A percentile compares a stretch with the other conserved stretches of the same genome.
Conservation (phyloP, 2,888 invertebrate genomes). For the Ctena decussata region DNA sequence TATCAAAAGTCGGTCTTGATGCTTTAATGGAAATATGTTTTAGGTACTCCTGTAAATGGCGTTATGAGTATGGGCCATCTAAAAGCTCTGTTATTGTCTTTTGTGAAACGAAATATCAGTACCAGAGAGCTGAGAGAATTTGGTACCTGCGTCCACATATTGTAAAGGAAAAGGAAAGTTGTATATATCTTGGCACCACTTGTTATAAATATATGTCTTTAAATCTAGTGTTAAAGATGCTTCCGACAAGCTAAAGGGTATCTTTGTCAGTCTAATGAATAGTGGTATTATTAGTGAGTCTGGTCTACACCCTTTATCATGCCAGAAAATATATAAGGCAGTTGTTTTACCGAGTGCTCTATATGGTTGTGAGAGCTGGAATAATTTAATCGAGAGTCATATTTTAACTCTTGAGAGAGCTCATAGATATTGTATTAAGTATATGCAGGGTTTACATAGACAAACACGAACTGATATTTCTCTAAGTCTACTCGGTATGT, state of each 20-base stretch:
- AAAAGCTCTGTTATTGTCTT: constrained; percentile 31
- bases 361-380: constrained; percentile 45
- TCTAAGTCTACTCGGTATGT: constrained; percentile 13
- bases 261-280: background rate
- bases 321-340: constrained; percentile 16
- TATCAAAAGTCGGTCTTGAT: constrained; percentile 3
- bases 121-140: background rate
- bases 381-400: constrained; percentile 2
- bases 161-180: background rate
- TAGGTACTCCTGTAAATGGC: constrained; percentile 25
- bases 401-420: constrained; percentile 19
- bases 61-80: constrained; percentile 18
- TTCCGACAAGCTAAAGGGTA: constrained; percentile 13
- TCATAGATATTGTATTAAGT: constrained; percentile 38
- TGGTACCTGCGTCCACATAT: background rate
- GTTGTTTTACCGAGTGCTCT: constrained; percentile 29
- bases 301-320: constrained; percentile 21
- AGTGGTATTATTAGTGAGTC: background rate
- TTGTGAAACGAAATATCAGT: background rate
- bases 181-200: constrained; percentile 16
- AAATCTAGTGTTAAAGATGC: constrained; percentile 3
- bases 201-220: background rate
- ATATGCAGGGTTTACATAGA: constrained; percentile 4
- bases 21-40: constrained; percentile 18
- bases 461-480: constrained; percentile 30